These are phyloP conservation scores for Halotydeus destructor DNA, from an alignment of 1,140 invertebrate genomes.

Conservation along the genomic window DNA sequence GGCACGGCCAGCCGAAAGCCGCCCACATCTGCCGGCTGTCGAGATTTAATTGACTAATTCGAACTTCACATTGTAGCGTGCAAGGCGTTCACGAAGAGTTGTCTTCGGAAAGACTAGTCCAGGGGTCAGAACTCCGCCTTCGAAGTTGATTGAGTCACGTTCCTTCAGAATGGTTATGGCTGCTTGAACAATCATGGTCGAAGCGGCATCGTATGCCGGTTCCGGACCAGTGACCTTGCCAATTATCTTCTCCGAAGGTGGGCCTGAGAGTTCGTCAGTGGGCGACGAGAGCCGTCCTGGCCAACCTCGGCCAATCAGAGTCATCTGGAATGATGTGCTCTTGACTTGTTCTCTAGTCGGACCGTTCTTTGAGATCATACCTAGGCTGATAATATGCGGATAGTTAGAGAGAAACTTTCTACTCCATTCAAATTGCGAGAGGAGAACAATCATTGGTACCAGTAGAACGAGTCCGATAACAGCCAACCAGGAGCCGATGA, in stretches of 20 bases:
- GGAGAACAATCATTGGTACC: too few relatives aligned
- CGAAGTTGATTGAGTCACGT: not conserved
- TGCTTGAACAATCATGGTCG: not conserved
- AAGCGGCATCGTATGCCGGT: not conserved
- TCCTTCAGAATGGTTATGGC: not conserved
- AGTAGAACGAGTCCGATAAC: too few relatives aligned
- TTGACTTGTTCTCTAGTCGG: slow-evolving; percentile 4
- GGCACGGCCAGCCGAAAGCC: too few relatives aligned
- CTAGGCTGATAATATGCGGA: slow-evolving; percentile 3
- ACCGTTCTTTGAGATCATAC: slow-evolving; percentile 3
- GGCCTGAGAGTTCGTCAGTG: slow-evolving; percentile 21
- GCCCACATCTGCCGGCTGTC: too few relatives aligned
- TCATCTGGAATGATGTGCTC: not conserved
- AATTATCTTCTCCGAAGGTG: slow-evolving; percentile 21
- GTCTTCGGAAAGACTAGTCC: not conserved
- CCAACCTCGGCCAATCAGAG: not conserved
- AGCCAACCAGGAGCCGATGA: too few relatives aligned
- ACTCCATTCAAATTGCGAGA: not conserved
- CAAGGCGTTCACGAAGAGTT: not conserved
- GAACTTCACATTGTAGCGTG: not conserved
- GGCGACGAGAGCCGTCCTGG: slow-evolving; percentile 35
- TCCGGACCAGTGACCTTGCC: not conserved
- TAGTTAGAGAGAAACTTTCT: not conserved
- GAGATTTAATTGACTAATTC: slow-evolving; percentile 1
- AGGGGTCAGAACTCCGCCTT: slow-evolving; percentile 2